A percentile compares a stretch with the other conserved stretches of the same genome.
Conservation (phyloP, 2,113 vertebrate species). For the Eudyptes chrysolophus region DNA sequence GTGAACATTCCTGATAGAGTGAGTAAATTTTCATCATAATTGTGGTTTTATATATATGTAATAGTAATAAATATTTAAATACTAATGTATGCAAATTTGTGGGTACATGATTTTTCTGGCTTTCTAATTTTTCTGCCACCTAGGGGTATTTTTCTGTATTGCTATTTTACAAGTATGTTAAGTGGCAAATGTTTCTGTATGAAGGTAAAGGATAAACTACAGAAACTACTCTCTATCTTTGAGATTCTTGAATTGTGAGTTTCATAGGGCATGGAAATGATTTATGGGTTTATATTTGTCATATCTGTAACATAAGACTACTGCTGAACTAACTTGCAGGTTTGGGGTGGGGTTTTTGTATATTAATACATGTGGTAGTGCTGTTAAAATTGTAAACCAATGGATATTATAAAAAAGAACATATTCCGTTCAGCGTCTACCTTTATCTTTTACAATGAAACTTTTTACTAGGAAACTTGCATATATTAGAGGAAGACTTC, state of each 20-base stretch:
- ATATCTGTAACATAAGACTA: neutral
- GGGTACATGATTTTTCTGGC: neutral
- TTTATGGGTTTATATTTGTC: neutral
- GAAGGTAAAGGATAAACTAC: neutral
- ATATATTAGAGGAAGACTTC: neutral
- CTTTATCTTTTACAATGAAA: neutral
- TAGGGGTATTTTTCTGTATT: neutral
- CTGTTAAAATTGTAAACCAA: neutral
- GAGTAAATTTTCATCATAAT: neutral
- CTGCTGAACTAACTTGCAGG: neutral
- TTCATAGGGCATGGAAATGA: neutral
- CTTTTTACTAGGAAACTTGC: neutral
- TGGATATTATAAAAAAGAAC: neutral
- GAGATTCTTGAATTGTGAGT: neutral
- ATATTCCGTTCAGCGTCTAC: neutral
- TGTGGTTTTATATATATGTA: neutral
- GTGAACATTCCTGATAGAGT: constrained; percentile 97
- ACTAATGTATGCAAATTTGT: neutral
- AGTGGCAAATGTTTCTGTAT: neutral
- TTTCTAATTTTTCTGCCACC: constrained; percentile 7
- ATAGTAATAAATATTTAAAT: neutral
- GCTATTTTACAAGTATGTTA: neutral
- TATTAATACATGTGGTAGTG: neutral
- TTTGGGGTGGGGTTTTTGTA: neutral
- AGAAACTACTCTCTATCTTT: neutral